These are phyloP conservation scores for Blennius ocellaris DNA, from an alignment of 2,113 vertebrate species.

Conservation along the genomic window DNA sequence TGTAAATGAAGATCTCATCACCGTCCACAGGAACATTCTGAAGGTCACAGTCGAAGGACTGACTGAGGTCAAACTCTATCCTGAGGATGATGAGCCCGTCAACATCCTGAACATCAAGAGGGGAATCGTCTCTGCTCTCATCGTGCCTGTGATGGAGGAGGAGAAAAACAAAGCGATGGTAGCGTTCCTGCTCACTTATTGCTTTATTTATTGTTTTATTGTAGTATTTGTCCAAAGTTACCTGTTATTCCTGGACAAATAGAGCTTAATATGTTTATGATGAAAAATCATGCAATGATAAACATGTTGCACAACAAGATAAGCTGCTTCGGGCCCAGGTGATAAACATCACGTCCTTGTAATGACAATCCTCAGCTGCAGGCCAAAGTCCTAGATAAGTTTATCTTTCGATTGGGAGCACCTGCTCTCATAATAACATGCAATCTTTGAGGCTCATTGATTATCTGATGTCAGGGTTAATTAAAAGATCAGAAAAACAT, in stretches of 20 bases:
- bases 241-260: slow-evolving; percentile 24
- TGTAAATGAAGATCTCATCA: slow-evolving; percentile 18
- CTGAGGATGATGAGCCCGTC: slow-evolving; percentile 84
- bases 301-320: slow-evolving; percentile 73
- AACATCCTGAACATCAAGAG: slow-evolving; percentile 94
- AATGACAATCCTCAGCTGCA: slow-evolving; percentile 35
- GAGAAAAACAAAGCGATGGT: slow-evolving; percentile 76
- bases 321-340: slow-evolving; percentile 53
- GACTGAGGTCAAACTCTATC: slow-evolving; percentile 82
- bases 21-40: slow-evolving; percentile 82
- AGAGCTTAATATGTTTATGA: slow-evolving; percentile 17
- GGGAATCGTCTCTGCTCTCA: slow-evolving; percentile 90
- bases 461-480: slow-evolving; percentile 44
- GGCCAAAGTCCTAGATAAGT: slow-evolving; percentile 75
- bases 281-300: slow-evolving; percentile 38
- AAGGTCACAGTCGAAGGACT: slow-evolving; percentile 82
- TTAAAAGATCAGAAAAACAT: slow-evolving; percentile 23
- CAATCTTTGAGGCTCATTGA: slow-evolving; percentile 48
- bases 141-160: slow-evolving; percentile 85
- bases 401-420: slow-evolving; percentile 64
- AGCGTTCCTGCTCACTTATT: slow-evolving; percentile 4
- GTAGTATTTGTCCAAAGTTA: slow-evolving; percentile 13
- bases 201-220: not conserved
- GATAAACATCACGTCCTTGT: slow-evolving; percentile 61
- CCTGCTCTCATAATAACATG: slow-evolving; percentile 37